These are phyloP conservation scores for Caenorhabditis virilis DNA, from an alignment of 2,888 invertebrate genomes.

Conservation along the genomic window DNA sequence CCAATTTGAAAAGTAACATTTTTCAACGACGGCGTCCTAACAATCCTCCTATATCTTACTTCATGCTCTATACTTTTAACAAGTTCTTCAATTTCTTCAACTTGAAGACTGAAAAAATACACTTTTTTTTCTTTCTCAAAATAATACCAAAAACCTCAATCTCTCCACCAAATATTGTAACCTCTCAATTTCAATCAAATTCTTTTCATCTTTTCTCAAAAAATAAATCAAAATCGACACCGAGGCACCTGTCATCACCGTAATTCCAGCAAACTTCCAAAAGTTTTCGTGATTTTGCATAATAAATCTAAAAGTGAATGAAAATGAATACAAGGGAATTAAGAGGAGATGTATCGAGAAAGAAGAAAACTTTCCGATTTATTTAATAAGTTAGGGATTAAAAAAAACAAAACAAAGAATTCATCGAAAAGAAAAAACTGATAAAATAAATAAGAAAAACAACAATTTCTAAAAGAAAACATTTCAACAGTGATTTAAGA, in stretches of 20 bases:
- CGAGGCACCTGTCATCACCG: constrained; percentile 16
- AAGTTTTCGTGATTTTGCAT: constrained; percentile 4
- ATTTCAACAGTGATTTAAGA: no score
- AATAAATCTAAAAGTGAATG: no score
- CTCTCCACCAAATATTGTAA: constrained; percentile 26
- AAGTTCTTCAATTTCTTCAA: neutral
- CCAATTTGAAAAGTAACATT: neutral
- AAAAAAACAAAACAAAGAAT: no score
- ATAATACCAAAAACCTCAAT: constrained; percentile 5
- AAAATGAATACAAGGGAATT: no score
- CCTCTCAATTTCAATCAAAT: constrained; percentile 22
- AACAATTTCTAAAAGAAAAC: no score
- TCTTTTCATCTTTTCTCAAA: constrained; percentile 9
- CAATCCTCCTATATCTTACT: constrained; percentile 3
- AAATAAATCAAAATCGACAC: constrained; percentile 8
- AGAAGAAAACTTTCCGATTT: no score
- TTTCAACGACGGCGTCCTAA: constrained; percentile 1
- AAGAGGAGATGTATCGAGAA: no score
- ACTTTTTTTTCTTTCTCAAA: neutral
- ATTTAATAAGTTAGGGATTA: no score
- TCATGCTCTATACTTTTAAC: constrained; percentile 6
- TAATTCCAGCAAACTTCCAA: constrained; percentile 31
- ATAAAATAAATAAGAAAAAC: no score
- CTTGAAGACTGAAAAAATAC: neutral
- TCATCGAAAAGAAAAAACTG: no score